Evolutionary conservation across 2,113 vertebrate genomes (phyloP).

Genomic region (Collichthys lucidus): DNA sequence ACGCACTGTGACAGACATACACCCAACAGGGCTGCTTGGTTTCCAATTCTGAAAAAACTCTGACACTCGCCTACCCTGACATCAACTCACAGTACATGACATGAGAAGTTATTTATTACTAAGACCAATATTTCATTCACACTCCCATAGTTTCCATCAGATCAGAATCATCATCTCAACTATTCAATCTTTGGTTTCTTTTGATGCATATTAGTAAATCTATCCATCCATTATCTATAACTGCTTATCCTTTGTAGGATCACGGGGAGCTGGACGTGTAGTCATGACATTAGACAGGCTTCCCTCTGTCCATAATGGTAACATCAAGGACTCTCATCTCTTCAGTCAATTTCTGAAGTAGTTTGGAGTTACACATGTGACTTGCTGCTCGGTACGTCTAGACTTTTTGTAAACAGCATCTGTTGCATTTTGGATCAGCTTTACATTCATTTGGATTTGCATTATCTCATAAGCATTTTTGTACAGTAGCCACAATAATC

Average conservation of each 20-base stretch:
- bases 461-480: background rate
- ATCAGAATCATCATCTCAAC: background rate
- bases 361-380: background rate
- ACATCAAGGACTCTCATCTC: background rate
- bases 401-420: background rate
- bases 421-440: background rate
- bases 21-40: conserved; percentile 10
- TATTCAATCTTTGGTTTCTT: background rate
- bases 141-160: background rate
- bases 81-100: background rate
- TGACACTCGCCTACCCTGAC: background rate
- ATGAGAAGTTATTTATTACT: background rate
- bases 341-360: background rate
- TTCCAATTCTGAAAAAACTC: background rate
- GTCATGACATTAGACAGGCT: background rate
- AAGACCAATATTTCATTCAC: too few relatives aligned
- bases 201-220: background rate
- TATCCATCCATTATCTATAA: too few relatives aligned
- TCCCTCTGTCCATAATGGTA: background rate
- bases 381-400: background rate
- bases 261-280: too few relatives aligned
- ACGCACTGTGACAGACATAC: conserved; percentile 36
- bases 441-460: background rate
- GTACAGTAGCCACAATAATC: background rate
- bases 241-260: too few relatives aligned